Percentiles rank a stretch among this genome's conserved stretches.
phyloP scores from a whole-genome alignment of 2,797 vertebrate species.

The Melanotaenia boesemani region DNA sequence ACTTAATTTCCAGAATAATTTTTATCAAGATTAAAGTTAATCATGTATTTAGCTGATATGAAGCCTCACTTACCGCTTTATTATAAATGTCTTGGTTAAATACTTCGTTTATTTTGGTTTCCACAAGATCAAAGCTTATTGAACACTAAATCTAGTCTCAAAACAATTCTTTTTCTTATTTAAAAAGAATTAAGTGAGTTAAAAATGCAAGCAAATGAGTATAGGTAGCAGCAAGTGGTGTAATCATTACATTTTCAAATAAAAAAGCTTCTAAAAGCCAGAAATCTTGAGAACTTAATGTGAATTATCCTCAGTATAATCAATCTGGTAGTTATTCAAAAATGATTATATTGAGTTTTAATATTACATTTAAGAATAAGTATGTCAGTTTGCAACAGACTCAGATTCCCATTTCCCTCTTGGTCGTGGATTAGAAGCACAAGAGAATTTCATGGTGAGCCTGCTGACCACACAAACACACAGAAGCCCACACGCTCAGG shows the following conservation, averaged over 20 bases:
- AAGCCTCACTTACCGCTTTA: no score
- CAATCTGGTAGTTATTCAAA: neutral
- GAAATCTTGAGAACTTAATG: neutral
- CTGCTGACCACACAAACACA: constrained; percentile 37
- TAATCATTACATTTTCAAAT: neutral
- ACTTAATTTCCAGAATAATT: neutral
- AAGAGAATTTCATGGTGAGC: constrained; percentile 18
- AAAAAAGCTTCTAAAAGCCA: neutral
- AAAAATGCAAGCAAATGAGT: no score
- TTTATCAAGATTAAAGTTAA: neutral
- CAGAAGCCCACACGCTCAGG: constrained; percentile 29
- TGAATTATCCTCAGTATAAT: neutral
- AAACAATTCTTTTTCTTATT: no score
- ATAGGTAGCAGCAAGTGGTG: neutral
- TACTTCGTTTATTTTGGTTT: no score
- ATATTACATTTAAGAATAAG: constrained; percentile 5
- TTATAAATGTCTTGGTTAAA: no score
- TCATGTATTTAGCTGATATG: neutral
- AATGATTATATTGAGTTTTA: neutral
- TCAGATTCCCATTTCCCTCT: constrained; percentile 10
- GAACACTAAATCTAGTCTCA: no score
- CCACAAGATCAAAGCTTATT: no score
- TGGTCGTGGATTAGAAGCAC: constrained; percentile 36
- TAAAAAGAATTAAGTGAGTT: no score
- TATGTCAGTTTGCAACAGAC: neutral